phyloP scores from a whole-genome alignment of 2,888 invertebrate genomes.

The Latrodectus hesperus region DNA sequence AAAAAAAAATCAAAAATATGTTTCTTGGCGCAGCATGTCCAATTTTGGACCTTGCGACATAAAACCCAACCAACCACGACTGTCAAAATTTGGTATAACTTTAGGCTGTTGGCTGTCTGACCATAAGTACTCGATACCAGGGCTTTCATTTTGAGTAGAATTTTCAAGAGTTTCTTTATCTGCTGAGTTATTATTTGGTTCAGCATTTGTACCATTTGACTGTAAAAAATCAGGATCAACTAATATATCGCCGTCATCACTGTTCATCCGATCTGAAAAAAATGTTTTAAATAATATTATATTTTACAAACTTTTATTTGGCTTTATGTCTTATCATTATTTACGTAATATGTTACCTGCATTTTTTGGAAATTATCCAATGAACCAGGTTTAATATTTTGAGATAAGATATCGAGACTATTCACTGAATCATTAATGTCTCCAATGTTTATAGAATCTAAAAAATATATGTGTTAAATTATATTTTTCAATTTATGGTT shows the following conservation, averaged over 20 bases:
- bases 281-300: not conserved
- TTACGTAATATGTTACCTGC: conserved; percentile 4
- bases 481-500: conserved; percentile 9
- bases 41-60: too few species aligned
- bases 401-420: conserved; percentile 4
- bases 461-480: conserved; percentile 2
- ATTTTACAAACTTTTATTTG: not conserved
- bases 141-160: conserved; percentile 28
- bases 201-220: not conserved
- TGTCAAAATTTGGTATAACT: too few species aligned
- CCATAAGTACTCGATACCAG: conserved; percentile 11
- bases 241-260: not conserved
- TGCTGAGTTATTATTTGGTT: not conserved
- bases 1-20: too few species aligned
- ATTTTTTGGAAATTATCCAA: not conserved
- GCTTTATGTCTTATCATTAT: conserved; percentile 11
- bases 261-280: not conserved
- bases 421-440: not conserved
- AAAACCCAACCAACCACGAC: too few species aligned
- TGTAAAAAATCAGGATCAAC: conserved; percentile 9
- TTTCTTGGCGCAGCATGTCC: too few species aligned
- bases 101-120: conserved; percentile 16
- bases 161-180: conserved; percentile 15
- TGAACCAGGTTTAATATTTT: not conserved
- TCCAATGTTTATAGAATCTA: conserved; percentile 17